Conservation (phyloP, 2,113 vertebrate species). For the Peucedramus taeniatus region DNA sequence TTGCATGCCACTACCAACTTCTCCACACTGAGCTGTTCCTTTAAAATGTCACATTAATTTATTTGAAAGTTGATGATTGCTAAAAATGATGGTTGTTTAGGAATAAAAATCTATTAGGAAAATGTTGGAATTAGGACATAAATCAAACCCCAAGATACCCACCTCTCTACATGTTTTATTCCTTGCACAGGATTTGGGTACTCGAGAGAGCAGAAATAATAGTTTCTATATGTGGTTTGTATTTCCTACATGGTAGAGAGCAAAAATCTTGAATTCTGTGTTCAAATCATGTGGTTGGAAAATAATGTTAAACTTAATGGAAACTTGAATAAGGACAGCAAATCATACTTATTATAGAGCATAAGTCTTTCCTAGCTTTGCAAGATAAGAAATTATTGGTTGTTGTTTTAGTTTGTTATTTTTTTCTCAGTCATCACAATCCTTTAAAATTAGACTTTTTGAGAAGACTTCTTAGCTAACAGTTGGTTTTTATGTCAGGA, state of each 20-base stretch:
- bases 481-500: neutral
- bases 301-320: neutral
- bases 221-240: neutral
- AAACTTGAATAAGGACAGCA: neutral
- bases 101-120: neutral
- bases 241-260: neutral
- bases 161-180: neutral
- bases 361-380: neutral
- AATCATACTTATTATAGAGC: neutral
- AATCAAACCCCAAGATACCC: neutral
- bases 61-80: neutral
- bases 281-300: neutral
- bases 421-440: neutral
- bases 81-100: neutral
- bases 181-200: neutral
- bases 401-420: neutral
- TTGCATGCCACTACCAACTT: neutral
- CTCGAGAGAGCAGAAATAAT: neutral
- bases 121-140: neutral
- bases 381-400: neutral
- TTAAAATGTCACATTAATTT: neutral
- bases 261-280: neutral
- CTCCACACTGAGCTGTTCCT: neutral
- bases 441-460: neutral
- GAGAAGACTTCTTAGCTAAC: neutral